Evolutionary conservation across 2,797 vertebrate genomes (phyloP).

Genomic region (Macrochelys suwanniensis): DNA sequence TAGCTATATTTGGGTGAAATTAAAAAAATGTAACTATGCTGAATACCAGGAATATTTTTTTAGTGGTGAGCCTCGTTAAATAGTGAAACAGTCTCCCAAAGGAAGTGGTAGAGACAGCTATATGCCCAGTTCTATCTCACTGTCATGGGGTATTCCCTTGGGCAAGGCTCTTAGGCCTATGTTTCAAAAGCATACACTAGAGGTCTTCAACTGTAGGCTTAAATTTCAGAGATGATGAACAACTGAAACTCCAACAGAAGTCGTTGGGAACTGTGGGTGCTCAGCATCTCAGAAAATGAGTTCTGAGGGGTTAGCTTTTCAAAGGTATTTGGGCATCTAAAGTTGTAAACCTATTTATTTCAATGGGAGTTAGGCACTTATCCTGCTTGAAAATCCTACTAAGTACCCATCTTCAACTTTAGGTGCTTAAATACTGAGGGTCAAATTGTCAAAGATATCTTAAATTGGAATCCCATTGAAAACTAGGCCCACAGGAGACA

Average conservation of each 20-base stretch:
- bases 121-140: slow-evolving; percentile 29
- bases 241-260: not conserved
- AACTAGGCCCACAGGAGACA: not conserved
- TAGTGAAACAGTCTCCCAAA: not conserved
- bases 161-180: slow-evolving; percentile 19
- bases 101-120: not conserved
- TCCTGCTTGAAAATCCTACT: not conserved
- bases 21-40: not conserved
- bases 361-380: not conserved
- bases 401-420: not conserved
- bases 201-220: slow-evolving; percentile 1
- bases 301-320: not conserved
- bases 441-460: not conserved
- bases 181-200: not conserved
- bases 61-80: not conserved
- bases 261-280: not conserved
- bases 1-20: not conserved
- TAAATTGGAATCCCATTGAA: not conserved
- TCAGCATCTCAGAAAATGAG: slow-evolving; percentile 17
- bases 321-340: slow-evolving; percentile 28
- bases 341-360: not conserved
- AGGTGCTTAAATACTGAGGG: not conserved
- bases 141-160: not conserved
- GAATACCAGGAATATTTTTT: not conserved
- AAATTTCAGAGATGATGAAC: slow-evolving; percentile 15